Percentiles rank a stretch among this genome's conserved stretches.
phyloP scores from a whole-genome alignment of 2,113 vertebrate genomes.

The Pseudopipra pipra region DNA sequence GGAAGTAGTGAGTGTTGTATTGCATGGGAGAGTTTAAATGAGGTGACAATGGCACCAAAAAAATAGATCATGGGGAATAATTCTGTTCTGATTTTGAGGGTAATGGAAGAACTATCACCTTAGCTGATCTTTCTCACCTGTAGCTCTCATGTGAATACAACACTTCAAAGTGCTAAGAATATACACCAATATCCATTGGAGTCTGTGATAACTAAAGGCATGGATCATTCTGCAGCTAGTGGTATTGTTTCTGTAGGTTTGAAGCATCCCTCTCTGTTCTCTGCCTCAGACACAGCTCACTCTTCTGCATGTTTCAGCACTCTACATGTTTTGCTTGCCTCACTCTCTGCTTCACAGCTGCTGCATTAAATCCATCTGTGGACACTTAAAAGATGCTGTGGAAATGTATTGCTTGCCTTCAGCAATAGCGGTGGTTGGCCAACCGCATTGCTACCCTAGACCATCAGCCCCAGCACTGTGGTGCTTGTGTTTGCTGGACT shows the following conservation, averaged over 20 bases:
- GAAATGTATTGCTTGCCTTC: constrained; percentile 55
- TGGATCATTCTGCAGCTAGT: not conserved
- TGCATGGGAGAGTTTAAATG: not conserved
- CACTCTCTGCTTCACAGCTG: constrained; percentile 37
- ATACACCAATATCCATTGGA: not conserved
- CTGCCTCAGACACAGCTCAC: not conserved
- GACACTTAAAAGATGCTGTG: constrained; percentile 31
- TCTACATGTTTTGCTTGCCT: not conserved
- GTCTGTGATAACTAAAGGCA: not conserved
- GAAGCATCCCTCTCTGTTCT: not conserved
- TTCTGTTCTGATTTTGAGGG: not conserved
- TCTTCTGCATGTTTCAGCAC: constrained; percentile 1
- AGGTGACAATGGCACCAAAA: not conserved
- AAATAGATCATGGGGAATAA: not conserved
- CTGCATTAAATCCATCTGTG: constrained; percentile 18
- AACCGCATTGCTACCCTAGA: not conserved
- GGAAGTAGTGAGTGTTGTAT: not conserved
- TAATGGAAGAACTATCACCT: not conserved
- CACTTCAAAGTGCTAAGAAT: not conserved
- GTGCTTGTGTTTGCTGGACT: constrained; percentile 59
- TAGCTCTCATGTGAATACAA: not conserved
- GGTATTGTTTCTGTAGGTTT: not conserved
- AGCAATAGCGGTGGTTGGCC: not conserved
- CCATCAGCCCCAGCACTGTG: not conserved
- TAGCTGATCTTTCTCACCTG: not conserved